Conservation (phyloP, 2,797 vertebrate species). For the Clarias platycephalus region DNA sequence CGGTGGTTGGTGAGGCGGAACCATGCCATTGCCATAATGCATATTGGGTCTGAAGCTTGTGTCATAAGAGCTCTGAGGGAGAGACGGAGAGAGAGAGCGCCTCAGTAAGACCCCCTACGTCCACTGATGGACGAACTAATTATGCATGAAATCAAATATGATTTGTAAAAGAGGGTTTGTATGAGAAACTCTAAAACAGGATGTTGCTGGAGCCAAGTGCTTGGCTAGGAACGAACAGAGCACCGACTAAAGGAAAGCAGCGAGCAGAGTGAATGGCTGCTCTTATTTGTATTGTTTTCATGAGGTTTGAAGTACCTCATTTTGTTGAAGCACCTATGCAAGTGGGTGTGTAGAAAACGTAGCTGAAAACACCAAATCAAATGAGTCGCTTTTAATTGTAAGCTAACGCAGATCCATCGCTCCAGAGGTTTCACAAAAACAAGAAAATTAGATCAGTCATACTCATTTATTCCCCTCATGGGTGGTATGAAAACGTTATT, state of each 20-base stretch:
- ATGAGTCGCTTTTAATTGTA: conserved; percentile 60
- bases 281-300: conserved; percentile 8
- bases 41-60: conserved; percentile 58
- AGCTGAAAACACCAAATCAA: conserved; percentile 59
- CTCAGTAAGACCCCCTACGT: conserved; percentile 55
- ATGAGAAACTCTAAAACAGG: conserved; percentile 43
- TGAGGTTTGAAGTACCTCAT: conserved; percentile 9
- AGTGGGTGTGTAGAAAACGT: conserved; percentile 52
- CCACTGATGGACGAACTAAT: conserved; percentile 74
- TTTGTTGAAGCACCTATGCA: conserved; percentile 32
- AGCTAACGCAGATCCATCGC: conserved; percentile 61
- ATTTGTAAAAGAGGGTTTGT: conserved; percentile 69
- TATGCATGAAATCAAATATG: conserved; percentile 80
- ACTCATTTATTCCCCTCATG: conserved; percentile 67
- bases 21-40: conserved; percentile 59
- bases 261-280: background rate
- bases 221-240: background rate
- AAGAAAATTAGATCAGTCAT: conserved; percentile 66
- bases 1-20: conserved; percentile 52
- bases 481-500: conserved; percentile 61
- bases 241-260: background rate
- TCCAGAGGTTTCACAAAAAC: conserved; percentile 58
- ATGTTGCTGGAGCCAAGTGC: conserved; percentile 3
- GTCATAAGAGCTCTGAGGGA: conserved; percentile 49
- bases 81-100: conserved; percentile 29